Percentiles rank a stretch among this genome's conserved stretches.
phyloP scores from a whole-genome alignment of 2,113 vertebrate species.

The Semicossyphus pulcher region DNA sequence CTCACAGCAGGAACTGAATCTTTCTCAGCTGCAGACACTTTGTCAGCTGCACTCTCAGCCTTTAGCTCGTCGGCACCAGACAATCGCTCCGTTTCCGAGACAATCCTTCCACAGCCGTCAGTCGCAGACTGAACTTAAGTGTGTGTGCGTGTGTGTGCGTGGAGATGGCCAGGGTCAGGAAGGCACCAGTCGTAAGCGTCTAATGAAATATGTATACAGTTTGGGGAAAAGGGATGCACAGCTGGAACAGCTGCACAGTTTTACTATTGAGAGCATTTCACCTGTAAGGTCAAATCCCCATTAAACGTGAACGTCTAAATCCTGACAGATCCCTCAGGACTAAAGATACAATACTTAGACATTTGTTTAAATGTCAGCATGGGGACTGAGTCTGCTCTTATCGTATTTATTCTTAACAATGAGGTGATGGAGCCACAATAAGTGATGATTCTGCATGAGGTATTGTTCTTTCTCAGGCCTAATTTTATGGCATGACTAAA shows the following conservation, averaged over 20 bases:
- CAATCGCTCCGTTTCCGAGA: constrained; percentile 17
- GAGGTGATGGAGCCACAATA: background rate
- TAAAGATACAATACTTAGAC: background rate
- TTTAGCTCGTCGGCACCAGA: constrained; percentile 25
- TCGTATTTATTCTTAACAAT: constrained; percentile 24
- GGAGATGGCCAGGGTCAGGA: constrained; percentile 23
- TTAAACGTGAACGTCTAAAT: background rate
- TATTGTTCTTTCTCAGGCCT: constrained; percentile 4
- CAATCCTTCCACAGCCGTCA: constrained; percentile 4
- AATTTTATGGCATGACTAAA: background rate
- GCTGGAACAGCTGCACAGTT: constrained; percentile 27
- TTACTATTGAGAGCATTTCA: constrained; percentile 7
- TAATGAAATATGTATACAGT: constrained; percentile 67
- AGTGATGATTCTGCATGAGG: background rate
- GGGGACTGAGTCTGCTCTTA: constrained; percentile 3
- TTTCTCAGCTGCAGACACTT: constrained; percentile 10
- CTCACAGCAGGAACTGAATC: background rate
- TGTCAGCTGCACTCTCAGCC: constrained; percentile 11
- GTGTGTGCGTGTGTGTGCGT: constrained; percentile 14
- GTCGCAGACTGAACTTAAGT: constrained; percentile 1
- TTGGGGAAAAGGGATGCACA: background rate
- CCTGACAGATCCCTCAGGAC: background rate
- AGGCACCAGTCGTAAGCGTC: constrained; percentile 43
- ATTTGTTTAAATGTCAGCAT: constrained; percentile 4
- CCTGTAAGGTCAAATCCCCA: background rate